Evolutionary conservation across 2,113 vertebrate genomes (phyloP).

Genomic region (Dromas ardeola): DNA sequence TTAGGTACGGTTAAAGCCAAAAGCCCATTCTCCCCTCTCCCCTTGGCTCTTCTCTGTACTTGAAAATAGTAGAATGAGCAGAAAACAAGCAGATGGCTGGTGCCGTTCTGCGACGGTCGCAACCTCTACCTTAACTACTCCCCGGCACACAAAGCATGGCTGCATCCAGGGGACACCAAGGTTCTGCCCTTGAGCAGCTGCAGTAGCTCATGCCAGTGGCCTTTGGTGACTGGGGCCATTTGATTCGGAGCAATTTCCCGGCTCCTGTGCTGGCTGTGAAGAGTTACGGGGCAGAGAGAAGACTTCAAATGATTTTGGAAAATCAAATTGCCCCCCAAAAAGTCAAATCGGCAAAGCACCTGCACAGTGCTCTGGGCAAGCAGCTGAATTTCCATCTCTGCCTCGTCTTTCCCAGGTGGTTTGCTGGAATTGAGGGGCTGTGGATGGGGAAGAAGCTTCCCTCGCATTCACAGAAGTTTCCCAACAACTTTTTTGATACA

Average conservation of each 20-base stretch:
- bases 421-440: not conserved
- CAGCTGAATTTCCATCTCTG: not conserved
- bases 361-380: fast-evolving
- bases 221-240: not conserved
- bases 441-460: not conserved
- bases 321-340: not conserved
- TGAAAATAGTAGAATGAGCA: not conserved
- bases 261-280: not conserved
- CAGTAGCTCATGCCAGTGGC: not conserved
- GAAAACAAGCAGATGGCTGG: not conserved
- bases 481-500: fast-evolving
- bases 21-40: not conserved
- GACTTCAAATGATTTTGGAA: not conserved
- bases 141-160: not conserved
- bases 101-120: not conserved
- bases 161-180: not conserved
- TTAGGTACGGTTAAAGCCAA: not conserved
- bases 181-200: not conserved
- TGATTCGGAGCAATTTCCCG: not conserved
- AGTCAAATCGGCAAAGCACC: fast-evolving
- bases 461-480: not conserved
- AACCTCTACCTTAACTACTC: not conserved
- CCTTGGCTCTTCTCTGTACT: not conserved
- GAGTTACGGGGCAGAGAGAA: not conserved
- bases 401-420: not conserved